These are phyloP conservation scores for Pachyrhynchus sulphureomaculatus DNA, from an alignment of 1,140 invertebrate genomes.

Conservation along the genomic window DNA sequence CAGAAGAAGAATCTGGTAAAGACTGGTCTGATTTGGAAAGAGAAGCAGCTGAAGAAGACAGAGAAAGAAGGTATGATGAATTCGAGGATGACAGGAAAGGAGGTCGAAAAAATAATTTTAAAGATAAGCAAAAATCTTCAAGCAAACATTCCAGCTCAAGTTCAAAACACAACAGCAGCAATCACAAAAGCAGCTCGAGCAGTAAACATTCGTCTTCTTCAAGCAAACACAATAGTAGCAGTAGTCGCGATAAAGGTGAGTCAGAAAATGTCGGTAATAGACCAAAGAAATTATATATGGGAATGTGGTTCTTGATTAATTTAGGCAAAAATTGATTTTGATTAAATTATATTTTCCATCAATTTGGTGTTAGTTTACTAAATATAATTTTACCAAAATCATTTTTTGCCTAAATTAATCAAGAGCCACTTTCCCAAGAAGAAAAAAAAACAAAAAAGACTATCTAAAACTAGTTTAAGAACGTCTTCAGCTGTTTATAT, in stretches of 20 bases:
- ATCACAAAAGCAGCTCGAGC: conserved; percentile 37
- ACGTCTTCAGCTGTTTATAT: no score
- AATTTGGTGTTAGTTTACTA: no score
- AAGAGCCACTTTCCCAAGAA: no score
- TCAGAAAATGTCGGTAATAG: no score
- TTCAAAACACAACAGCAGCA: conserved; percentile 53
- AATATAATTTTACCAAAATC: no score
- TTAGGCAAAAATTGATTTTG: no score
- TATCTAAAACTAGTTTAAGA: no score
- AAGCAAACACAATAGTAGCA: conserved; percentile 40
- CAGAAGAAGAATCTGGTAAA: conserved; percentile 94
- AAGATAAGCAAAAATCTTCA: conserved; percentile 54
- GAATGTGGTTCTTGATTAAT: no score
- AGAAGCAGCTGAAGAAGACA: conserved; percentile 89
- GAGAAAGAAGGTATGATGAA: conserved; percentile 63
- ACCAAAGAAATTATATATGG: no score
- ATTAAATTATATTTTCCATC: no score
- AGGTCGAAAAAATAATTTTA: conserved; percentile 30
- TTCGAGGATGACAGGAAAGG: conserved; percentile 52
- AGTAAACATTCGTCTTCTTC: conserved; percentile 19
- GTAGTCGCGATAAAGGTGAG: conserved; percentile 24
- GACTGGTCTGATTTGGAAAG: conserved; percentile 97
- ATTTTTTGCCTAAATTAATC: no score
- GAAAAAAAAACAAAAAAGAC: no score
- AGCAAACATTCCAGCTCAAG: conserved; percentile 40